Conservation (phyloP, 2,797 vertebrate genomes). For the Emydoidea blandingii region DNA sequence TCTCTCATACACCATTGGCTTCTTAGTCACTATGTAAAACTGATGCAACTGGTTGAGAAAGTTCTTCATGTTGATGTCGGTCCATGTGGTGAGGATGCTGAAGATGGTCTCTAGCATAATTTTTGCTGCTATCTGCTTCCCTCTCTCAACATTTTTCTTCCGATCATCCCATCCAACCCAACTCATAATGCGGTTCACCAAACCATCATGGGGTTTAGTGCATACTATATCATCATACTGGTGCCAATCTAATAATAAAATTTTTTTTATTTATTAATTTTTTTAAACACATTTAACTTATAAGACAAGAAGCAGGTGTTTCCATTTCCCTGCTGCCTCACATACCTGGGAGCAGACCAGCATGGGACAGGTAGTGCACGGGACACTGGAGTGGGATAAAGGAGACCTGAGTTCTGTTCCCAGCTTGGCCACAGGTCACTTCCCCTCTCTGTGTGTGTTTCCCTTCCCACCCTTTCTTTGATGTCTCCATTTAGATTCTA, state of each 20-base stretch:
- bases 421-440: not conserved
- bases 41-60: constrained; percentile 86
- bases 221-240: constrained; percentile 96
- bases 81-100: constrained; percentile 86
- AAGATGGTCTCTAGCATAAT: constrained; percentile 89
- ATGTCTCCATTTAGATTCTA: not conserved
- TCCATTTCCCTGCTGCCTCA: not conserved
- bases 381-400: not conserved
- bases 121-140: constrained; percentile 83
- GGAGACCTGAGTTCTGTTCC: not conserved
- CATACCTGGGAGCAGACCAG: not conserved
- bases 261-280: too few species aligned
- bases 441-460: not conserved
- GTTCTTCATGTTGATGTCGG: constrained; percentile 78
- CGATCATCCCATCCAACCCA: fast-evolving
- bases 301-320: not conserved
- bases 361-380: not conserved
- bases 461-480: not conserved
- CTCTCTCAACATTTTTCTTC: constrained; percentile 69
- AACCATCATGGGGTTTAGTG: not conserved
- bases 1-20: constrained; percentile 78
- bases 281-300: not conserved
- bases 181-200: fast-evolving
- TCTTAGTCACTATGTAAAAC: constrained; percentile 76
- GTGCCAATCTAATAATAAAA: constrained; percentile 96